phyloP scores from a whole-genome alignment of 2,888 invertebrate species.

The Cephus sareptanus region DNA sequence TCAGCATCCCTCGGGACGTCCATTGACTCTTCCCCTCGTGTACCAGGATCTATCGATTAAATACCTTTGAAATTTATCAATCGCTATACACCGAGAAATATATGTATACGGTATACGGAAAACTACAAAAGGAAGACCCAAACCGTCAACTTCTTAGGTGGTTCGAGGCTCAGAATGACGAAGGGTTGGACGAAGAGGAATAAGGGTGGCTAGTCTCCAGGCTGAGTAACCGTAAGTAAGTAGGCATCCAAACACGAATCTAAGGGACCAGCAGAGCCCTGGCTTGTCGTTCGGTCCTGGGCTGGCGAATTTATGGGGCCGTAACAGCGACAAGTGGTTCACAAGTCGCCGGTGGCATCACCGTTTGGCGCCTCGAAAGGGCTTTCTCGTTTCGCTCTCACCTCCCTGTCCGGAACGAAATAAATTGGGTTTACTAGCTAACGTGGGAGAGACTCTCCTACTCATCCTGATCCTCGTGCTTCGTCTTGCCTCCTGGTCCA shows the following conservation, averaged over 20 bases:
- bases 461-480: not conserved
- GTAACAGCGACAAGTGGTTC: slow-evolving; percentile 75
- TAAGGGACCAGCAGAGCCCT: slow-evolving; percentile 38
- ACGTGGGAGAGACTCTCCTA: slow-evolving; percentile 31
- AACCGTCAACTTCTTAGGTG: not conserved
- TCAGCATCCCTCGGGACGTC: not conserved
- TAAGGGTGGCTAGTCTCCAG: not conserved
- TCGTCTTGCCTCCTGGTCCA: slow-evolving; percentile 15
- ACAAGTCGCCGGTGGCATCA: slow-evolving; percentile 72
- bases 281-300: slow-evolving; percentile 40
- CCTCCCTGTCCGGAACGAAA: slow-evolving; percentile 56
- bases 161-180: not conserved
- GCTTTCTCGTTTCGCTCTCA: slow-evolving; percentile 54
- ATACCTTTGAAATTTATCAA: not conserved
- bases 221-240: slow-evolving; percentile 43
- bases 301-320: slow-evolving; percentile 71
- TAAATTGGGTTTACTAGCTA: slow-evolving; percentile 59
- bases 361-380: slow-evolving; percentile 69
- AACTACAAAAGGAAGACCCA: not conserved
- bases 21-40: not conserved
- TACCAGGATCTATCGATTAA: not conserved
- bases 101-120: not conserved
- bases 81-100: not conserved
- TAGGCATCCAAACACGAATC: slow-evolving; percentile 50
- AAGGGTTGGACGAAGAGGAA: not conserved